Percentiles rank a stretch among this genome's conserved stretches.
These are phyloP conservation scores for Drosophila nr. medialis DNA, from an alignment of 2,888 invertebrate genomes.

Conservation along the genomic window DNA sequence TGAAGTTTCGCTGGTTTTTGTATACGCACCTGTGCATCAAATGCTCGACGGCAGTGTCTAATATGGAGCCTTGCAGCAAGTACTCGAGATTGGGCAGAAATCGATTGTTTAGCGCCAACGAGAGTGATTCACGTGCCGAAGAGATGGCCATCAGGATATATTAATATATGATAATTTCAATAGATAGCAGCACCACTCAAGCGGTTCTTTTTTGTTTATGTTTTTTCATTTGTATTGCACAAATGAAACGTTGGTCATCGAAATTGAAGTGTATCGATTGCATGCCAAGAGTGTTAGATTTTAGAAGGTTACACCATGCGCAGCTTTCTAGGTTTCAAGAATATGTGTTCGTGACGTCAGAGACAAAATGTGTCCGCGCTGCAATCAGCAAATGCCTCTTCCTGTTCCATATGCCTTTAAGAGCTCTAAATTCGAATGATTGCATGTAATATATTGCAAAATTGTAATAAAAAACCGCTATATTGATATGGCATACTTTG, in stretches of 20 bases:
- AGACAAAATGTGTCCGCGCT: background rate
- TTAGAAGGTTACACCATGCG: slow-evolving; percentile 25
- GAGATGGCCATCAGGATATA: slow-evolving; percentile 54
- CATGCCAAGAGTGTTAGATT: background rate
- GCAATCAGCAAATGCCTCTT: background rate
- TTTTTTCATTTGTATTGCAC: slow-evolving; percentile 11
- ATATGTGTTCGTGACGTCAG: slow-evolving; percentile 8
- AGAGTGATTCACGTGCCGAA: slow-evolving; percentile 86
- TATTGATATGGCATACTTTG: no score
- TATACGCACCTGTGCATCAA: slow-evolving; percentile 89
- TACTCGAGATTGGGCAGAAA: slow-evolving; percentile 97
- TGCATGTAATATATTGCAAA: background rate
- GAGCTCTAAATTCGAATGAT: background rate
- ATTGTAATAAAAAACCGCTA: background rate
- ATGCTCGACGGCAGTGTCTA: slow-evolving; percentile 96
- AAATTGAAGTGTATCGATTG: background rate
- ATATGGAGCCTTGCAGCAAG: slow-evolving; percentile 95
- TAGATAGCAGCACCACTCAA: background rate
- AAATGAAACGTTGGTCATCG: background rate
- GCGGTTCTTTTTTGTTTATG: slow-evolving; percentile 27
- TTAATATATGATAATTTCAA: background rate
- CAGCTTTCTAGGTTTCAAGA: slow-evolving; percentile 4
- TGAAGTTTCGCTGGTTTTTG: background rate
- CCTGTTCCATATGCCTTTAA: background rate
- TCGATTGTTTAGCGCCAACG: slow-evolving; percentile 92